A percentile compares a stretch with the other conserved stretches of the same genome.
These are phyloP conservation scores for Apis cerana DNA, from an alignment of 1,140 invertebrate species.

Conservation along the genomic window DNA sequence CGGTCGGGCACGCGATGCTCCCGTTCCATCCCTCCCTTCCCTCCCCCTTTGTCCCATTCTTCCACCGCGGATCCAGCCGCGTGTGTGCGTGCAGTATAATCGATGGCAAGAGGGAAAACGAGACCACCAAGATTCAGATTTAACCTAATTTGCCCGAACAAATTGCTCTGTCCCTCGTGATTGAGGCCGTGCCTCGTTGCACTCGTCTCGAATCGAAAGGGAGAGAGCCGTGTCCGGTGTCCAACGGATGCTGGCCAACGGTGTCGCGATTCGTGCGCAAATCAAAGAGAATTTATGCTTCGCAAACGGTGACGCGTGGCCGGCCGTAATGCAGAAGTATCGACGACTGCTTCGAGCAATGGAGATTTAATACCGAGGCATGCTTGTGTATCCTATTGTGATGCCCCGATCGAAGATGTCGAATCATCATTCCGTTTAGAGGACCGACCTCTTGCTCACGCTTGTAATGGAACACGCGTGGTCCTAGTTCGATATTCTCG, in stretches of 20 bases:
- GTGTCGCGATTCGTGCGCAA: conserved; percentile 18
- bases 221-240: neutral
- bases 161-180: conserved; percentile 49
- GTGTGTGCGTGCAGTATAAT: conserved; percentile 36
- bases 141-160: conserved; percentile 59
- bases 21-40: conserved; percentile 1
- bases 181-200: conserved; percentile 26
- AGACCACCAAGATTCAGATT: conserved; percentile 58
- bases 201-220: neutral
- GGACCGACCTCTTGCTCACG: neutral
- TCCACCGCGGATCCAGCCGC: neutral
- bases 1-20: conserved; percentile 6
- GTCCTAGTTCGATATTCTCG: too few relatives aligned
- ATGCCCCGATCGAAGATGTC: neutral
- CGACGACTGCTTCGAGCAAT: conserved; percentile 38
- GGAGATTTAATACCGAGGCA: conserved; percentile 45
- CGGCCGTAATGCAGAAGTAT: conserved; percentile 50
- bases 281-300: conserved; percentile 61
- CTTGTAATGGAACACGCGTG: neutral
- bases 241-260: neutral
- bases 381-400: neutral
- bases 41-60: conserved; percentile 10
- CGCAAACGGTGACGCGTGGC: conserved; percentile 51
- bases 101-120: conserved; percentile 32
- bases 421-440: neutral